Evolutionary conservation across 2,888 invertebrate genomes (phyloP).

Genomic region (Stenichneumon culpator): DNA sequence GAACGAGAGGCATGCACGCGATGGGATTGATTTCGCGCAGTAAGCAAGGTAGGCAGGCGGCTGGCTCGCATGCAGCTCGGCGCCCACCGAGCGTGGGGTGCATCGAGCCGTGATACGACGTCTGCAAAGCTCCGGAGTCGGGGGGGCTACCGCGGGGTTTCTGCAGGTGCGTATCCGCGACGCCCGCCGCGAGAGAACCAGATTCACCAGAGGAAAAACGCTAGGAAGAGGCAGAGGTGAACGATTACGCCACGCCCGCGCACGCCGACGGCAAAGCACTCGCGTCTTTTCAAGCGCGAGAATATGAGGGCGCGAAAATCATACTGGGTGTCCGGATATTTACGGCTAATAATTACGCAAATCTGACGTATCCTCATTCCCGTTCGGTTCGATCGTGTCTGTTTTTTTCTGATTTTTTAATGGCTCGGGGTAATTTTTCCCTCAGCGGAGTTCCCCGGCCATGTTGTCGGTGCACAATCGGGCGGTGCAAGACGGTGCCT

Average conservation of each 20-base stretch:
- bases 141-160: slow-evolving; percentile 18
- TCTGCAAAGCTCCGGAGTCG: slow-evolving; percentile 52
- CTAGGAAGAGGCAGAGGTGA: slow-evolving; percentile 38
- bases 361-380: not conserved
- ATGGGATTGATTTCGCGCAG: slow-evolving; percentile 67
- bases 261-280: slow-evolving; percentile 51
- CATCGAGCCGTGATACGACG: slow-evolving; percentile 63
- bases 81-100: slow-evolving; percentile 54
- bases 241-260: slow-evolving; percentile 61
- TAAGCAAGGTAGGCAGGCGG: slow-evolving; percentile 50
- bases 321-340: slow-evolving; percentile 49
- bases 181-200: slow-evolving; percentile 66
- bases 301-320: slow-evolving; percentile 42
- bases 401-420: not conserved
- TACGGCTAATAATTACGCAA: slow-evolving; percentile 39
- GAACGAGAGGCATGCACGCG: slow-evolving; percentile 50
- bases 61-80: slow-evolving; percentile 42
- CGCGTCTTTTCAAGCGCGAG: slow-evolving; percentile 54
- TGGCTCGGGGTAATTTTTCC: not conserved
- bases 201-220: slow-evolving; percentile 50
- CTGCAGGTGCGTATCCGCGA: slow-evolving; percentile 66
- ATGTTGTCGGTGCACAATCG: too few species aligned
- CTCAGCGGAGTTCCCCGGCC: too few species aligned
- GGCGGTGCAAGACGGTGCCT: too few species aligned
- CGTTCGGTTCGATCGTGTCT: not conserved